Base-by-base conservation (phyloP, 2,797 vertebrate species). In the Sitta carolinensis region DNA sequence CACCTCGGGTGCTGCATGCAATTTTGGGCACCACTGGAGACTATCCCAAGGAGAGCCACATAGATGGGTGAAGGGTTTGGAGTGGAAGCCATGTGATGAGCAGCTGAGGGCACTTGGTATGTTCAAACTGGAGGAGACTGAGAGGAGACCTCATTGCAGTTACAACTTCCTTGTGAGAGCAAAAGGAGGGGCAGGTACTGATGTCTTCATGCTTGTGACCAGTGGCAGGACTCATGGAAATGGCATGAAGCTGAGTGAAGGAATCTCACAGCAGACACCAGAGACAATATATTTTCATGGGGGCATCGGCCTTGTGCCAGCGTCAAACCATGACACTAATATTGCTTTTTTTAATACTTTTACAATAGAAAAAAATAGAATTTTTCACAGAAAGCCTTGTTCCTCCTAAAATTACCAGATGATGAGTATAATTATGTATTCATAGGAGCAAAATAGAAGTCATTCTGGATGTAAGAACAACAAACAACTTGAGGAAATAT, bases 401-500 rank as follows among this genome's bases (percentile, higher is more conserved):
- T 27, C 7, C 13, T 69, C 20, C 48, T 51, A 48, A 83, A 80
- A 86, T 72, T 43, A 84, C 47, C 36, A 66, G 16, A 63, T 17
- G 6, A 29, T 54, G 54, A 72, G 5, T 16, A 5, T 61, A 76
- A 92, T 85, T 81, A 61, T 3, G 4, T 86, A 91, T 86, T 79
- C 67, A 77, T 32, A 69, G 22, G 15, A 59, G 20, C 17, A 91
- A 80, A 89, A 68, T 21, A 66, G 84, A 72, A 88, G 23, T 42
- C 9, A 36, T 87, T 87, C 21, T 66, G 25, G 23, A 54, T 63
- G 45, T 47, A 84, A n/a, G 66, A 86, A 20, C 13, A 84, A 43
- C 8, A 80, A 90, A 89, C 29, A 34, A 36, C 59, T 92, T 64
- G 40, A 92, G 27, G 40, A 93, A 84, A 89, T 94, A 73, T 11